Evolutionary conservation across 23 tunicate species (phyloP), one percentile per base, ranked within the genome.

Genomic region (Ascidia mentula): DNA sequence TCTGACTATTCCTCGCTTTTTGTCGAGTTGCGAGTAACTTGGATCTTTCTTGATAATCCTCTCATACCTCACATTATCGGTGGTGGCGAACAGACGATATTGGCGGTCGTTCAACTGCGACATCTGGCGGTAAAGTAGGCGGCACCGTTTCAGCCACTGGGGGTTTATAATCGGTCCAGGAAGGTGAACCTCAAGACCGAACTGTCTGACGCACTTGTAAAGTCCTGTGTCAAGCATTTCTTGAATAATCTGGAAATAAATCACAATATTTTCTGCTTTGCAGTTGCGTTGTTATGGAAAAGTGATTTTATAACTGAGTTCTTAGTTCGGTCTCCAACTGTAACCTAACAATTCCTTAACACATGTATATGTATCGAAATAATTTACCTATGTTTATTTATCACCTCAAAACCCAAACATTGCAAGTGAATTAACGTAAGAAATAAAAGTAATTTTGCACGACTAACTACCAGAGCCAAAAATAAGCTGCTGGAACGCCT

Each of bases 141-240:
- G 40, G 82, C 82, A 77, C 0, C 89, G 82, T 20, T 31, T 5
- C 78, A 85, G 33, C 40, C 32, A 9, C 69, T 22, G 24, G 12
- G 84, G 75, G 33, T 60, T 9, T 34, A 17, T 31, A 38, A 86
- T 78, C 0, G 90, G 90, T 18, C 85, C 85, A 18, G 34, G 31
- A 38, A 79, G 18, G 80, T 86, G 90, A 18, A 86, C 59, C 74
- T 86, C 90, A 34, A 73, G 28, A 13, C 80, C 84, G 60, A 40
- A 86, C 65, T 86, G 90, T 18, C 90, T 84, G n/a, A 86, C 80
- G 32, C 90, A 86, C 72, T 79, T 80, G 80, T 86, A 40, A 30
- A 86, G 65, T 12, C 90, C 90, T 30, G 84, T 79, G 0, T 79
- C 71, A 9, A 86, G 73, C 31, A 86, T 32, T 80, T 80, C 80